phyloP scores from a whole-genome alignment of 2,113 vertebrate genomes.

The Lagopus muta region DNA sequence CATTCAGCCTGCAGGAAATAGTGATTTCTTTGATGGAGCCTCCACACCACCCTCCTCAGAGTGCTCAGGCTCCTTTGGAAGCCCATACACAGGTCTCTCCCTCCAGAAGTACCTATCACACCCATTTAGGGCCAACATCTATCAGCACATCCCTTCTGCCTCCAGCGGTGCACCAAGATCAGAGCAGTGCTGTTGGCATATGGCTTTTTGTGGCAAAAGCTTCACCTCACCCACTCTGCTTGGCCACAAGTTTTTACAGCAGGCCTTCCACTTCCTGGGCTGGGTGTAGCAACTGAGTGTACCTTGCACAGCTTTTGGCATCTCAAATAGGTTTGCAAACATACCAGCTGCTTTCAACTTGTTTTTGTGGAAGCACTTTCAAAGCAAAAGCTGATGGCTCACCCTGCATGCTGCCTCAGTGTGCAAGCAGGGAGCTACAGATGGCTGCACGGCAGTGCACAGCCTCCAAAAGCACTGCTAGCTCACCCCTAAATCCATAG shows the following conservation, averaged over 20 bases:
- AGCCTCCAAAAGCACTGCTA: neutral
- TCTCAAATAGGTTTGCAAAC: neutral
- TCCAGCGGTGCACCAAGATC: rapidly evolving
- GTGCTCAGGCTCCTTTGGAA: neutral
- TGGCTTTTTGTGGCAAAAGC: neutral
- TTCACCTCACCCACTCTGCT: neutral
- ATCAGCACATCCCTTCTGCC: neutral
- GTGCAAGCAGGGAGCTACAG: neutral
- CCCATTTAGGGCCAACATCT: neutral
- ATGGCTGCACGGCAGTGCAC: rapidly evolving
- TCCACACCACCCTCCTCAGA: neutral
- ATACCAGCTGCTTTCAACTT: neutral
- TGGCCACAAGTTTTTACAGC: neutral
- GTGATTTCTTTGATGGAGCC: neutral
- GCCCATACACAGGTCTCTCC: neutral
- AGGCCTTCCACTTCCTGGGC: neutral
- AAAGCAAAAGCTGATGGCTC: neutral
- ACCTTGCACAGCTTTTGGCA: neutral
- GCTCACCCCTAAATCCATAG: neutral
- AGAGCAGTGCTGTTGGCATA: neutral
- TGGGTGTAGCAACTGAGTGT: rapidly evolving
- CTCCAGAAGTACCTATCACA: neutral
- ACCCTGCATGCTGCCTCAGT: neutral
- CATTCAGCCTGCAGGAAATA: neutral
- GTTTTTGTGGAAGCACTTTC: neutral